Evolutionary conservation across 1,140 invertebrate genomes (phyloP).

Genomic region (Antheraea mylitta): DNA sequence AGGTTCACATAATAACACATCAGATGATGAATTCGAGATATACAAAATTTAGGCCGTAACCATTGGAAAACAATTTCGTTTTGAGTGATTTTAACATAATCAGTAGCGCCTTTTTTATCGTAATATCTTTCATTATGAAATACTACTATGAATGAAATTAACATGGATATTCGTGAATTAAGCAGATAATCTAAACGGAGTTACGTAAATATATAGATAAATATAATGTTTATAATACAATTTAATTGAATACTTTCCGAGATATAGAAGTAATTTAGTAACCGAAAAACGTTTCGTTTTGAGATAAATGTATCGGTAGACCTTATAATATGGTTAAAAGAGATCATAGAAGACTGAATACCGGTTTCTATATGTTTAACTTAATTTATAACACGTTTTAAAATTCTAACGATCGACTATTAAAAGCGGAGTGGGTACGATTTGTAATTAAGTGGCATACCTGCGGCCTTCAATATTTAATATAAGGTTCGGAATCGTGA

Average conservation of each 20-base stretch:
- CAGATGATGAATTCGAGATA: neutral
- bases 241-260: too few species aligned
- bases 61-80: neutral
- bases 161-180: too few species aligned
- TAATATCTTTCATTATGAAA: too few species aligned
- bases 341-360: neutral
- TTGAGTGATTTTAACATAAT: neutral
- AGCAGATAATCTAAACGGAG: too few species aligned
- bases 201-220: too few species aligned
- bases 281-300: too few species aligned
- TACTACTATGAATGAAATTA: too few species aligned
- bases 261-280: too few species aligned
- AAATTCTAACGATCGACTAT: neutral
- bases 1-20: neutral
- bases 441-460: neutral
- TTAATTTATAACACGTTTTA: neutral
- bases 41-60: neutral
- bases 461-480: neutral
- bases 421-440: neutral
- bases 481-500: neutral
- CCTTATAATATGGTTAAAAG: neutral
- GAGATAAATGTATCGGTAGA: too few species aligned
- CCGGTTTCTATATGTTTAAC: neutral
- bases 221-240: too few species aligned
- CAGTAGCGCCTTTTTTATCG: neutral